phyloP scores from a whole-genome alignment of 2,113 vertebrate species.

The Cavia aperea region DNA sequence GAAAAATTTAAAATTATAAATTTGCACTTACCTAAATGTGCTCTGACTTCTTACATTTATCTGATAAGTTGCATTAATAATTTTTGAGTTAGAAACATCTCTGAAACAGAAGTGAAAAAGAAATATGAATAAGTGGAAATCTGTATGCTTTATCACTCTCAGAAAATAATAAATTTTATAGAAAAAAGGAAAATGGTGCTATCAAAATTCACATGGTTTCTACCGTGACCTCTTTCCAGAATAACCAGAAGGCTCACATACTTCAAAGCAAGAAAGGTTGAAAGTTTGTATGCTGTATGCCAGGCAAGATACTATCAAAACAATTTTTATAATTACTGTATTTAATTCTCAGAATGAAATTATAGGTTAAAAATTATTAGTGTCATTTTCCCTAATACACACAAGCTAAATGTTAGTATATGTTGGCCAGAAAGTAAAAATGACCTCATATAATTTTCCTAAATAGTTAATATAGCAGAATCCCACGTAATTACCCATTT shows the following conservation, averaged over 20 bases:
- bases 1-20: not conserved
- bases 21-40: not conserved
- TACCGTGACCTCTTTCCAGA: not conserved
- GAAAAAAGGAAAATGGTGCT: not conserved
- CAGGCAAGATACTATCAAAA: not conserved
- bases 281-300: not conserved
- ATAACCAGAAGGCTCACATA: not conserved
- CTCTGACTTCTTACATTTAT: conserved; percentile 2
- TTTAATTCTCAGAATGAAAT: conserved; percentile 31
- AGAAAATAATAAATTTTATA: not conserved
- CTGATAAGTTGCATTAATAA: not conserved
- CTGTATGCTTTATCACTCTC: not conserved
- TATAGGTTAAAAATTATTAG: conserved; percentile 42
- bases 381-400: not conserved
- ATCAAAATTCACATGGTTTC: conserved; percentile 6
- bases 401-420: not conserved
- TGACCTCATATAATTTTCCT: conserved; percentile 44
- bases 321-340: conserved; percentile 43
- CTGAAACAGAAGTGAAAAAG: not conserved
- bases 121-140: conserved; percentile 29
- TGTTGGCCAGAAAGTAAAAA: conserved; percentile 39
- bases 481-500: not conserved
- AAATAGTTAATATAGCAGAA: conserved; percentile 47
- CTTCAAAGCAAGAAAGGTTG: conserved; percentile 18
- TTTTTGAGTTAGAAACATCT: conserved; percentile 1